Conservation (phyloP, 2,888 invertebrate genomes). For the Tetramorium bicarinatum region DNA sequence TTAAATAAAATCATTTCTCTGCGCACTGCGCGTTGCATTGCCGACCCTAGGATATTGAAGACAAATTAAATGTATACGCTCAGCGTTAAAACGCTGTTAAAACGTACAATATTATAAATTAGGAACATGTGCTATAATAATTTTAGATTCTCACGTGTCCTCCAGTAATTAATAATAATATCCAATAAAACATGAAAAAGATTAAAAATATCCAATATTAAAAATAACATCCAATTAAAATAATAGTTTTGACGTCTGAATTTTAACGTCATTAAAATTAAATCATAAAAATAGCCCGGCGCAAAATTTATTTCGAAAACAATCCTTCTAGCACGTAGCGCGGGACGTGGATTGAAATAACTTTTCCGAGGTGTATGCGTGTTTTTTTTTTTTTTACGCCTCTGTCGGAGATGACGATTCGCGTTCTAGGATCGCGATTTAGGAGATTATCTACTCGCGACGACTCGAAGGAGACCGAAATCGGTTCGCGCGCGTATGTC, state of each 20-base stretch:
- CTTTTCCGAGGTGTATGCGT: background rate
- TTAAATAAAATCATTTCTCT: conserved; percentile 75
- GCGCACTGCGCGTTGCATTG: conserved; percentile 8
- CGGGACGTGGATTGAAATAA: background rate
- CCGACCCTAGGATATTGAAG: background rate
- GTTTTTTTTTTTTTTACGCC: background rate
- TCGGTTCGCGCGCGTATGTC: conserved; percentile 45
- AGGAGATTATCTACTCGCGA: conserved; percentile 29
- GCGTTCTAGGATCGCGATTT: conserved; percentile 5
- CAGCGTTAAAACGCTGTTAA: background rate
- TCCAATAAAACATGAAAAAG: background rate
- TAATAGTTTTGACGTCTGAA: background rate
- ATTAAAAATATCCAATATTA: background rate
- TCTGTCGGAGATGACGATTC: background rate
- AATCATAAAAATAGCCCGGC: background rate
- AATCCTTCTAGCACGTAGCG: background rate
- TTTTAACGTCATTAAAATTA: background rate
- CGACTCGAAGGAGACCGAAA: conserved; percentile 58
- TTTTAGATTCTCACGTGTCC: conserved; percentile 9
- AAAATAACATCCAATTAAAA: background rate
- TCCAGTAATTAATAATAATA: conserved; percentile 8
- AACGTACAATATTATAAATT: background rate
- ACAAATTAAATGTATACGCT: background rate
- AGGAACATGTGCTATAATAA: background rate
- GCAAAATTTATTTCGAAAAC: background rate